These are phyloP conservation scores for Loris lydekkerianus DNA, from an alignment of 2,797 vertebrate species.

Conservation along the genomic window DNA sequence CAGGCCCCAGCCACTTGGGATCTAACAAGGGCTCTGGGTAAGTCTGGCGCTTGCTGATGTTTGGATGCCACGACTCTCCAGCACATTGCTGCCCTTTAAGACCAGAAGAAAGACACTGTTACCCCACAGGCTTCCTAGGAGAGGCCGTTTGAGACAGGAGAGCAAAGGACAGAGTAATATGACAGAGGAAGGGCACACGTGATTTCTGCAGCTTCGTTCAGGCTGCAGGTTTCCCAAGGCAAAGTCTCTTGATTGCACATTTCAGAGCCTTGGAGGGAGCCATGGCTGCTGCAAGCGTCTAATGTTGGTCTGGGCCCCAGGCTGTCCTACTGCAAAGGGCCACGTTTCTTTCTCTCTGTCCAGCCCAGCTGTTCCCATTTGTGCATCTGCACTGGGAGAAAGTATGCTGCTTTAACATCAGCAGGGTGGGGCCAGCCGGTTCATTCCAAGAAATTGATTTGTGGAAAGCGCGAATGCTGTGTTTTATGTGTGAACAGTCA, in stretches of 20 bases:
- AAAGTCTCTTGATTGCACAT: not conserved
- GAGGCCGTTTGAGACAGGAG: not conserved
- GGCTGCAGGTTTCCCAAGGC: not conserved
- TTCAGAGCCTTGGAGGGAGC: accelerated
- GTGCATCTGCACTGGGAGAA: not conserved
- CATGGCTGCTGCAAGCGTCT: accelerated
- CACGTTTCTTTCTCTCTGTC: not conserved
- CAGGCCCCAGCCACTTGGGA: not conserved
- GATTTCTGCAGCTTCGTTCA: not conserved
- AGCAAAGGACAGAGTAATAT: not conserved
- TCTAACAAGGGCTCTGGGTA: not conserved
- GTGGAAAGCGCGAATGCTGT: constrained; percentile 7
- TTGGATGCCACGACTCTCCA: not conserved
- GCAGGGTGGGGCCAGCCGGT: not conserved
- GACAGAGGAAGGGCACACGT: accelerated
- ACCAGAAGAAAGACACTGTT: not conserved
- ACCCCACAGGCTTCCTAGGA: not conserved
- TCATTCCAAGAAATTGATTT: constrained; percentile 55
- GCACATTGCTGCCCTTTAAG: not conserved
- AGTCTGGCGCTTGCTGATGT: not conserved
- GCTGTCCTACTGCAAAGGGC: not conserved
- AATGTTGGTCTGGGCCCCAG: not conserved
- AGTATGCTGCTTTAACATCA: not conserved
- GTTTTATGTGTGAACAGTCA: constrained; percentile 70
- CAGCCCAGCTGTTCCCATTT: not conserved